phyloP scores from a whole-genome alignment of 2,113 vertebrate genomes.

The Origma solitaria region DNA sequence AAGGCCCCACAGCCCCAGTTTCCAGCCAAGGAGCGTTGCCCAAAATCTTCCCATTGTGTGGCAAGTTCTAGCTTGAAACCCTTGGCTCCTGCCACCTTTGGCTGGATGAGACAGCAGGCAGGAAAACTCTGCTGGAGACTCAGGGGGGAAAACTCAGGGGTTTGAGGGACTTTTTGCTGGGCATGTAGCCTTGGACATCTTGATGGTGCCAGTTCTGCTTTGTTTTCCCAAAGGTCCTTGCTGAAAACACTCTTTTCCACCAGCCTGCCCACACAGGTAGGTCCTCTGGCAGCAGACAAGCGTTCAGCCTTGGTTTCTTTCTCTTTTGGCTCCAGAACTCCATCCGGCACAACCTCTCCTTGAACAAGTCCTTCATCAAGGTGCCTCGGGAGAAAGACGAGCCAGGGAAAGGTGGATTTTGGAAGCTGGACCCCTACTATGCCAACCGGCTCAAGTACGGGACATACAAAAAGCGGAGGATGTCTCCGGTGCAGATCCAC shows the following conservation, averaged over 20 bases:
- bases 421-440: constrained; percentile 93
- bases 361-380: constrained; percentile 99
- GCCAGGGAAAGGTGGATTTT: constrained; percentile 94
- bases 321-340: constrained; percentile 81
- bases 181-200: not conserved
- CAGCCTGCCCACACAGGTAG: not conserved
- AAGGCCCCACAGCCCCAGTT: not conserved
- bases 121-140: not conserved
- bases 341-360: constrained; percentile 93
- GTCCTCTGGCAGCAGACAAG: not conserved
- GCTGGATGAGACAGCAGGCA: not conserved
- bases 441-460: constrained; percentile 86
- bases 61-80: not conserved
- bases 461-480: constrained; percentile 84
- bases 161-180: not conserved
- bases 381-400: constrained; percentile 94
- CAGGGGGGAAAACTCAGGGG: accelerated
- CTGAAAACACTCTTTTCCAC: not conserved
- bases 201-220: not conserved
- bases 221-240: not conserved
- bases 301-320: not conserved
- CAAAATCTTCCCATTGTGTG: not conserved
- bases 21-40: not conserved
- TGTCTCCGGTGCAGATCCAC: constrained; percentile 86
- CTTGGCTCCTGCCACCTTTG: not conserved